phyloP scores from a whole-genome alignment of 2,888 invertebrate genomes.

The Rhogogaster chlorosoma region DNA sequence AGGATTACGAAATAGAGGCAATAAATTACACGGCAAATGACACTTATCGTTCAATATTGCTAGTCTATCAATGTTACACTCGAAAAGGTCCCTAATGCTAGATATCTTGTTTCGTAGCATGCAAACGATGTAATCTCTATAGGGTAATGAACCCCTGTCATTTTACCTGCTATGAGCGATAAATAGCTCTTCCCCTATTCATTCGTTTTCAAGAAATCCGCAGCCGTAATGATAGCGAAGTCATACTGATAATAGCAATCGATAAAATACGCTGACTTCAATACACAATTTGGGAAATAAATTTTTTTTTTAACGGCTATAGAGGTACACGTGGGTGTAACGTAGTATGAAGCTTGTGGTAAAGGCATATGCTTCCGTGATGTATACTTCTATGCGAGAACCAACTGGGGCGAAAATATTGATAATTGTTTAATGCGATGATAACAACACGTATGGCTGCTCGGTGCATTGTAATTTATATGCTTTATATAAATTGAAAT shows the following conservation, averaged over 20 bases:
- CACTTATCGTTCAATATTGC: conserved; percentile 13
- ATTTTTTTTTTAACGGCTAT: neutral
- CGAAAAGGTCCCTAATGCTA: neutral
- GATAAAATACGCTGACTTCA: neutral
- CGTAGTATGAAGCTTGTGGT: conserved; percentile 14
- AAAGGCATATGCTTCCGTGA: neutral
- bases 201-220: neutral
- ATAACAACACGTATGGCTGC: neutral
- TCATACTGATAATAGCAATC: neutral
- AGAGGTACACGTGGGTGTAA: conserved; percentile 7
- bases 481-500: neutral
- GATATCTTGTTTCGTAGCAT: conserved; percentile 18
- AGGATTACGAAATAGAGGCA: neutral
- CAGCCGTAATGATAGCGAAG: neutral
- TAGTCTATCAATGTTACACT: conserved; percentile 6
- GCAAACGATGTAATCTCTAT: neutral
- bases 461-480: neutral
- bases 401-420: conserved; percentile 33
- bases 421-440: conserved; percentile 3
- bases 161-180: neutral
- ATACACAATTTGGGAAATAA: neutral
- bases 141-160: neutral
- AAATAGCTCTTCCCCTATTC: neutral
- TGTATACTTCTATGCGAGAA: neutral
- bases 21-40: neutral